A percentile compares a stretch with the other conserved stretches of the same genome.
These are phyloP conservation scores for Triplophysa bombifrons DNA, from an alignment of 2,797 vertebrate genomes.

Conservation along the genomic window DNA sequence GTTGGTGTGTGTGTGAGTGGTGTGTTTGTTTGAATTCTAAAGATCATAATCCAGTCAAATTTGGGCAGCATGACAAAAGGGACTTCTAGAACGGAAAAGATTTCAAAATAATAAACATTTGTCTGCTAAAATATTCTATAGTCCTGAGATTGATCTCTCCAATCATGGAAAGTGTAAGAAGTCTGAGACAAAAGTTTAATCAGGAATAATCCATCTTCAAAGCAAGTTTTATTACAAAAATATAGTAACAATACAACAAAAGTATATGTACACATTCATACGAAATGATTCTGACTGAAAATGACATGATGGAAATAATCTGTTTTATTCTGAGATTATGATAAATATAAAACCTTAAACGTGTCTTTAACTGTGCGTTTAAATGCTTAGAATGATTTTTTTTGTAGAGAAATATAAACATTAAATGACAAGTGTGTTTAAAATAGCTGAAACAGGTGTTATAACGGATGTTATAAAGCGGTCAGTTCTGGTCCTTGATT, in stretches of 20 bases:
- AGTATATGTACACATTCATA: slow-evolving; percentile 16
- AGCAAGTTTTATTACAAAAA: slow-evolving; percentile 29
- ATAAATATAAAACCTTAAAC: background rate
- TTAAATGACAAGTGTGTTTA: background rate
- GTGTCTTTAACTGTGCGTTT: too few species aligned
- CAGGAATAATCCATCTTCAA: background rate
- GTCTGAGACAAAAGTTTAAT: background rate
- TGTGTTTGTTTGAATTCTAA: too few species aligned
- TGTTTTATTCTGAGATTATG: background rate
- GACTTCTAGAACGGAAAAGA: too few species aligned
- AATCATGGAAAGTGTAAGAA: background rate
- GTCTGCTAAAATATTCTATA: too few species aligned
- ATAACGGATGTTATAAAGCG: too few species aligned
- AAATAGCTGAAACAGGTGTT: background rate
- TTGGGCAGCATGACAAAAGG: too few species aligned
- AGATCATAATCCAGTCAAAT: too few species aligned
- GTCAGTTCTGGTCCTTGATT: too few species aligned
- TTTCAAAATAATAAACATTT: too few species aligned
- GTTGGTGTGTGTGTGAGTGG: background rate
- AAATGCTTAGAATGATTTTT: too few species aligned
- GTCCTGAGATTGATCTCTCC: too few species aligned
- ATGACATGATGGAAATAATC: background rate
- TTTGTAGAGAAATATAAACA: too few species aligned
- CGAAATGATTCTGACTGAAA: background rate
- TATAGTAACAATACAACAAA: slow-evolving; percentile 6